phyloP scores from a whole-genome alignment of 2,888 invertebrate genomes.

The Diadromus collaris region DNA sequence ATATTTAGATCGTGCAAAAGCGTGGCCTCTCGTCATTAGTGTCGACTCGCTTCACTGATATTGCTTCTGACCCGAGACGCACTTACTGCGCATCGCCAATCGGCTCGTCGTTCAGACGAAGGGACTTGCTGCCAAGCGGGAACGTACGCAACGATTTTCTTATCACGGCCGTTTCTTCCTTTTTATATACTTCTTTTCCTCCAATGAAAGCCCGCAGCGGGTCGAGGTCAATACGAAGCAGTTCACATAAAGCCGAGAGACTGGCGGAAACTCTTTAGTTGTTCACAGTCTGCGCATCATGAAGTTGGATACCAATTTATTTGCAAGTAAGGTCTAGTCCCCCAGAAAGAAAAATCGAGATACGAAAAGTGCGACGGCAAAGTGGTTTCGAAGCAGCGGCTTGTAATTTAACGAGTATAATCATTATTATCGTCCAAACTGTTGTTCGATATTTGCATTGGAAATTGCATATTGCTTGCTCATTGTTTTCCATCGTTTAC shows the following conservation, averaged over 20 bases:
- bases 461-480: neutral
- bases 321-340: constrained; percentile 21
- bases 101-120: constrained; percentile 21
- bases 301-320: constrained; percentile 38
- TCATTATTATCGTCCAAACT: neutral
- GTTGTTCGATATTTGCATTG: neutral
- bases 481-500: neutral
- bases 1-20: constrained; percentile 1
- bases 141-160: constrained; percentile 28
- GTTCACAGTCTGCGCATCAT: constrained; percentile 33
- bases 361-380: neutral
- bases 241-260: constrained; percentile 44
- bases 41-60: constrained; percentile 16
- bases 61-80: constrained; percentile 41
- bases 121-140: neutral
- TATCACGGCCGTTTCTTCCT: constrained; percentile 47
- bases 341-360: neutral
- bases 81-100: constrained; percentile 30
- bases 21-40: constrained; percentile 3
- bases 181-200: constrained; percentile 31
- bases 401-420: neutral
- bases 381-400: neutral
- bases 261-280: constrained; percentile 39
- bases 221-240: constrained; percentile 44
- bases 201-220: constrained; percentile 23